A percentile compares a stretch with the other conserved stretches of the same genome.
These are phyloP conservation scores for Tachysurus fulvidraco DNA, from an alignment of 2,113 vertebrate genomes.

Conservation along the genomic window DNA sequence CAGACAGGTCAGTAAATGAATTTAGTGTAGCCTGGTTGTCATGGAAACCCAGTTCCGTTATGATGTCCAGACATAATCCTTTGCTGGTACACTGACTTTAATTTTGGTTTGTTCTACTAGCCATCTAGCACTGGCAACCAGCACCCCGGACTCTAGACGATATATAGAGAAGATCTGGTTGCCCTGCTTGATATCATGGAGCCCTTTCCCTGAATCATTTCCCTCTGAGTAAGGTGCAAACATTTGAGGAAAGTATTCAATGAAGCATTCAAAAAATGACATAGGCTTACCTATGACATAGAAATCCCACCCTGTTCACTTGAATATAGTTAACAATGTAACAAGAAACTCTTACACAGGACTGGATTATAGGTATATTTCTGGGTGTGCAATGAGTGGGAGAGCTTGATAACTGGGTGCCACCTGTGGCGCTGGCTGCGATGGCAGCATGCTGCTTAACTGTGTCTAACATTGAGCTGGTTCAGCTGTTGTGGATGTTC, in stretches of 20 bases:
- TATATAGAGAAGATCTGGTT: not conserved
- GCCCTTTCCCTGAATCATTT: not conserved
- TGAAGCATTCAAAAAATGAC: not conserved
- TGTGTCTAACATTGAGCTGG: not conserved
- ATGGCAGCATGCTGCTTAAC: slow-evolving; percentile 4
- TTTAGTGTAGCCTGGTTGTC: not conserved
- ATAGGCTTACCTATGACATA: not conserved
- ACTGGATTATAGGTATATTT: not conserved
- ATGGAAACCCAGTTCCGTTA: not conserved
- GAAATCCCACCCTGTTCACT: not conserved
- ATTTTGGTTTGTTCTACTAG: not conserved
- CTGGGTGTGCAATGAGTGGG: not conserved
- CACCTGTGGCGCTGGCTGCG: not conserved
- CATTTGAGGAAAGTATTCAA: not conserved
- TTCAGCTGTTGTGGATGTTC: slow-evolving; percentile 1
- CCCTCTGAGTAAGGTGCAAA: not conserved
- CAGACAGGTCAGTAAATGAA: not conserved
- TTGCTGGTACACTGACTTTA: not conserved
- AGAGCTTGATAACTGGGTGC: not conserved
- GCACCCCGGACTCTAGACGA: not conserved
- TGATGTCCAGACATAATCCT: not conserved
- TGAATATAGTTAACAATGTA: not conserved
- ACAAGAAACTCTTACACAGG: not conserved
- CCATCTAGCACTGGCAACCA: not conserved
- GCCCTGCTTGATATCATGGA: not conserved